Base-by-base conservation (phyloP, 2,113 vertebrate species). In the Mobula birostris region DNA sequence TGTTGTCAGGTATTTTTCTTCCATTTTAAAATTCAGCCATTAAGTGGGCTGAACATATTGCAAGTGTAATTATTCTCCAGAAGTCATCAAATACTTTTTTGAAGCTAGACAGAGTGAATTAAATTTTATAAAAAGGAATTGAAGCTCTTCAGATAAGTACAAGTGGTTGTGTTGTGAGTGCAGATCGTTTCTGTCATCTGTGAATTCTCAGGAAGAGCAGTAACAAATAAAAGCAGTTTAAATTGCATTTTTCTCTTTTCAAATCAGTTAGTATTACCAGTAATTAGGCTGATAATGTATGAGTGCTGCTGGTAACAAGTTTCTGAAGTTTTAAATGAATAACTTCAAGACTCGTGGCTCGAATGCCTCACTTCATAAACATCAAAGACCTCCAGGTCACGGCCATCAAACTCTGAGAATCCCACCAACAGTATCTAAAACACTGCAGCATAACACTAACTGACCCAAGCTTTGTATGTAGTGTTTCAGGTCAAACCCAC, bases 171-270 rank as follows among this genome's bases (percentile, higher is more conserved):
- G 17, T 90, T 70, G n/a, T 29, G 17, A 21, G 32, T 76, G 68
- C 40, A 29, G 72, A 11, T 3, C 32, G 40, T 36, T 93, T 72
- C 36, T 36, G 9, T 2, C 21, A 11, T 72, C 48, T 74, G 91
- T 56, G 40, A 76, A 19, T 5, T 48, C 9, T 93, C 24, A 48
- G 40, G 91, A 74, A 56, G 68, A 5, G 11, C 40, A 74, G 9
- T 29, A 74, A 74, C 27, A 93, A 76, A 93, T 72, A 40, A 74
- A 74, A 76, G 36, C 40, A 66, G 29, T 93, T 93, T 56, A 74
- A 93, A 48, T 74, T 40, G 2, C 11, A 74, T 74, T 74, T 93
- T 93, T 93, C 91, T 93, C 68, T 93, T 93, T 93, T 76, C 91
- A 74, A 74, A 56, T 74, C 66, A 72, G 87, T 21, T 36, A 92